Evolutionary conservation across 2,888 invertebrate species (phyloP), one percentile per base, ranked within the genome.

Genomic region (Corythucha ciliata): DNA sequence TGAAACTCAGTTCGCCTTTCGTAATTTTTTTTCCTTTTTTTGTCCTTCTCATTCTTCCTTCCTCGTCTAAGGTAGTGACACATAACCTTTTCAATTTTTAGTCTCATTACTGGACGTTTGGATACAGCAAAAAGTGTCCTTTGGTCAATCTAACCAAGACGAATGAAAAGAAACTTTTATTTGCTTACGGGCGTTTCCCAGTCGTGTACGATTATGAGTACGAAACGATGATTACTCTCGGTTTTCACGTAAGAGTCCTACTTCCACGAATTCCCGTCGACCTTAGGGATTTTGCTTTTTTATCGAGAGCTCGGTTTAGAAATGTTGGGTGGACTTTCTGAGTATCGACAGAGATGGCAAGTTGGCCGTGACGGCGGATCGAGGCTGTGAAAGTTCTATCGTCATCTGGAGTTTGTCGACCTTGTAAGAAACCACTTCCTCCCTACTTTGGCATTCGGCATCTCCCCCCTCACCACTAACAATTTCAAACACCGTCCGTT

Each of bases 31-130:
- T 14, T 36, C 8, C n/a, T 12, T 21, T 41, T 21, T 41, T 41
- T 21, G 26, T 20, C 10, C 12, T 16, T 37, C 18, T 41, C n/a
- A 26, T 21, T 10, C 10, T 29, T 29, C 10, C 10, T 10, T 29
- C n/a, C 10, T 29, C n/a, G 10, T 29, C 10, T 10, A 29, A 10
- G 10, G 10, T 10, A 29, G n/a, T n/a, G n/a, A n/a, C n/a, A n/a
- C n/a, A n/a, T n/a, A n/a, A n/a, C n/a, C n/a, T n/a, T n/a, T 8
- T 8, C 14, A n/a, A 39, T 16, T 33, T 24, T 20, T 36, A 49
- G 51, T 25, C 44, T 8, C 51, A 44, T 37, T 51, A 51, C 22
- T 51, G 51, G 51, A 45, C 37, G 2, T 51, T 51, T 22, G 51
- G 51, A 10, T 45, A n/a, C 22, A 51, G 39, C n/a, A 44, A 36